Conservation (phyloP, 2,888 invertebrate species). For the Cheilosia vulpina region DNA sequence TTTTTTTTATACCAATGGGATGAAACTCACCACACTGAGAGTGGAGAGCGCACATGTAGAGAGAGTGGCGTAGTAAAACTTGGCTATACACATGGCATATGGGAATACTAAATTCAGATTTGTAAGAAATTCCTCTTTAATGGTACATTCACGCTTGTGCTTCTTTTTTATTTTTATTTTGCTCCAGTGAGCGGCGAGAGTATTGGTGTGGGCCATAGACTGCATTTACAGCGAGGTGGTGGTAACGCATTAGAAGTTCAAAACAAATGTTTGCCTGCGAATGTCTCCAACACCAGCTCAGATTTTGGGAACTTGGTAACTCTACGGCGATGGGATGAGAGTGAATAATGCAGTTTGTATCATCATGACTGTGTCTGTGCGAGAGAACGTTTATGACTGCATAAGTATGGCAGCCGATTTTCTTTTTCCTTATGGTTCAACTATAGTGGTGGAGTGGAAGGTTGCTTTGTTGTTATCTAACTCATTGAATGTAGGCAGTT, state of each 20-base stretch:
- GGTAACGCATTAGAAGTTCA: slow-evolving; percentile 15
- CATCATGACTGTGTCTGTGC: neutral
- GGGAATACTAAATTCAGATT: slow-evolving; percentile 68
- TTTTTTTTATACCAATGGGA: slow-evolving; percentile 9
- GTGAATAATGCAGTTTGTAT: slow-evolving; percentile 2
- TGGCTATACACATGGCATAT: slow-evolving; percentile 47
- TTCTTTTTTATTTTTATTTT: slow-evolving; percentile 8
- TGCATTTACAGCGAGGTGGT: slow-evolving; percentile 16
- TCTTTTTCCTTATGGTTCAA: slow-evolving; percentile 16
- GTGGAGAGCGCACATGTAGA: slow-evolving; percentile 12
- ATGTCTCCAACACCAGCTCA: slow-evolving; percentile 26
- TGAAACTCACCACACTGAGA: slow-evolving; percentile 72
- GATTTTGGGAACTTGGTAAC: neutral
- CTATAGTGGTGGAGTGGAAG: neutral
- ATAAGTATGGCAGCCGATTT: slow-evolving; percentile 39
- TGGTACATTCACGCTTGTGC: slow-evolving; percentile 64
- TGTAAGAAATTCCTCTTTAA: slow-evolving; percentile 75
- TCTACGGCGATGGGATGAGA: neutral
- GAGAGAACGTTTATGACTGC: slow-evolving; percentile 35
- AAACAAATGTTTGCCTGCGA: slow-evolving; percentile 38
- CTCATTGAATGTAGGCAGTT: slow-evolving; percentile 50
- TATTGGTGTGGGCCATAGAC: slow-evolving; percentile 51
- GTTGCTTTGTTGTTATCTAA: slow-evolving; percentile 47
- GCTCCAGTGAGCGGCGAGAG: slow-evolving; percentile 6
- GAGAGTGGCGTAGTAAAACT: slow-evolving; percentile 34